A percentile compares a stretch with the other conserved stretches of the same genome.
These are phyloP conservation scores for Atrina japonica DNA, from an alignment of 2,888 invertebrate species.

Conservation along the genomic window DNA sequence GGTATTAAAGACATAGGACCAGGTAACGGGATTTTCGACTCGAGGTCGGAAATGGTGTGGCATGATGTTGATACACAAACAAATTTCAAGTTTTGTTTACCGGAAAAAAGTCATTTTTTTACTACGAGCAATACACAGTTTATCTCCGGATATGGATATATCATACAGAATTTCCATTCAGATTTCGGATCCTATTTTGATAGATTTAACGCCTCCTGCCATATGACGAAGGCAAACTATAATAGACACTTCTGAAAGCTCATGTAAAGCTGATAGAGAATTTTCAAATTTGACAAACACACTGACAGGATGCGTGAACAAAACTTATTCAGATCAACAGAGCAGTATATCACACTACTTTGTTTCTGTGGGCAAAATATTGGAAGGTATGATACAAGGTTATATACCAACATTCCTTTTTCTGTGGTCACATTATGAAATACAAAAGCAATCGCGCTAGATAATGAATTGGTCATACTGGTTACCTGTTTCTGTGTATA, in stretches of 20 bases:
- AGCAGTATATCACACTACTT: constrained; percentile 1
- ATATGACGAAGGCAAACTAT: not conserved
- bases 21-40: constrained; percentile 18
- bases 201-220: constrained; percentile 16
- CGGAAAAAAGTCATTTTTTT: not conserved
- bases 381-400: constrained; percentile 14
- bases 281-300: not conserved
- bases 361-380: constrained; percentile 3
- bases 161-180: not conserved
- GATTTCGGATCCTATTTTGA: constrained; percentile 2
- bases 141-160: constrained; percentile 20
- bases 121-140: constrained; percentile 5
- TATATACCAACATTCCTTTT: too few relatives aligned
- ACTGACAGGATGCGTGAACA: constrained; percentile 20
- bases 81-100: constrained; percentile 5
- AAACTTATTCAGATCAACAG: constrained; percentile 13
- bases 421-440: too few relatives aligned
- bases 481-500: too few relatives aligned
- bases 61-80: constrained; percentile 12
- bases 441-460: too few relatives aligned
- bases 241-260: not conserved
- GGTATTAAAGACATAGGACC: not conserved
- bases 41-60: constrained; percentile 8
- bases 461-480: too few relatives aligned
- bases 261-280: constrained; percentile 16